A percentile compares a stretch with the other conserved stretches of the same genome.
Evolutionary conservation across 2,113 vertebrate genomes (phyloP).

Genomic region (Sceloporus tristichus): DNA sequence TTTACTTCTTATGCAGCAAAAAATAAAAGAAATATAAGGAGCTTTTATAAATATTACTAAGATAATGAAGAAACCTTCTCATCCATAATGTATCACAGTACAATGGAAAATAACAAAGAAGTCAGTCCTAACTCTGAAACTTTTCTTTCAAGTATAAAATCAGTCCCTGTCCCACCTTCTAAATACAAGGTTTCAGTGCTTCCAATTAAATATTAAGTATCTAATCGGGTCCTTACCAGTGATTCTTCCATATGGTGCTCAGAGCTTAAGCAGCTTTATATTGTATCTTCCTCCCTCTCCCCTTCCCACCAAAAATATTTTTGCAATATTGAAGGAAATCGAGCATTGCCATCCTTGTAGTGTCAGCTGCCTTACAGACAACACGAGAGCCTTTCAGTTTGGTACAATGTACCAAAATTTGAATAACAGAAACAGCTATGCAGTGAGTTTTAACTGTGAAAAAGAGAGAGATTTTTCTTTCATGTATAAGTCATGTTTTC

Average conservation of each 20-base stretch:
- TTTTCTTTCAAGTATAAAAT: background rate
- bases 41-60: background rate
- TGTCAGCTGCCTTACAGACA: background rate
- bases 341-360: background rate
- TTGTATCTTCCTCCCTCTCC: background rate
- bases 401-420: background rate
- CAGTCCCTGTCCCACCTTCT: background rate
- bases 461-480: background rate
- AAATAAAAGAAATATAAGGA: background rate
- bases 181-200: background rate
- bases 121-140: background rate
- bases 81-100: slow-evolving; percentile 1
- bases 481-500: background rate
- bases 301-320: background rate
- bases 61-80: background rate
- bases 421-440: background rate
- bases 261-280: background rate
- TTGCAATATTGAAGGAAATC: background rate
- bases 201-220: background rate
- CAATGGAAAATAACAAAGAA: background rate
- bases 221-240: background rate
- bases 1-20: background rate
- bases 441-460: background rate
- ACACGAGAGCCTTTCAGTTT: background rate
- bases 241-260: background rate